Conservation (phyloP, 2,888 invertebrate species). For the Aphodius granarius region DNA sequence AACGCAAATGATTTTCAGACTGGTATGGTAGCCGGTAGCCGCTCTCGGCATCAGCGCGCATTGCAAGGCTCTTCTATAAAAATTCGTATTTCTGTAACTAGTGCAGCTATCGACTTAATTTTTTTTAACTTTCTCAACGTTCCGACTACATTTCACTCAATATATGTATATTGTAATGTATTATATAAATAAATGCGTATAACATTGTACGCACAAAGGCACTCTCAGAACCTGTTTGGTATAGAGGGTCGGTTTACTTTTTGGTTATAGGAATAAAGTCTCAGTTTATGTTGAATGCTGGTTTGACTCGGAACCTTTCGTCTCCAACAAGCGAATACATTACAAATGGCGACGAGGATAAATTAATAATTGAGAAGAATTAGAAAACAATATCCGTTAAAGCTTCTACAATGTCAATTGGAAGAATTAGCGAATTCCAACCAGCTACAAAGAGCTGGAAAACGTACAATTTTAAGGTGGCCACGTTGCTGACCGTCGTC, state of each 20-base stretch:
- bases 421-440: conserved; percentile 7
- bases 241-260: background rate
- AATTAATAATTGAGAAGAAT: background rate
- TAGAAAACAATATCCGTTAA: background rate
- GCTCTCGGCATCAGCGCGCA: too few relatives aligned
- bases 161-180: too few relatives aligned
- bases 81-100: too few relatives aligned
- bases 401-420: conserved; percentile 18
- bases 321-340: background rate
- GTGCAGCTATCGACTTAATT: too few relatives aligned
- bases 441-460: conserved; percentile 13
- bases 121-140: too few relatives aligned
- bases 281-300: too few relatives aligned
- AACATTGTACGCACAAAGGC: too few relatives aligned
- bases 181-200: too few relatives aligned
- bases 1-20: too few relatives aligned
- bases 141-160: too few relatives aligned
- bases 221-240: background rate
- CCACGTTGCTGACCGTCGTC: conserved; percentile 18
- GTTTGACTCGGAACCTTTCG: background rate
- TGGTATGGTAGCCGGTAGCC: too few relatives aligned
- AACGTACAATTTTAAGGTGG: conserved; percentile 21
- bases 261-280: background rate
- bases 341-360: background rate
- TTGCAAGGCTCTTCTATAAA: too few relatives aligned